A percentile compares a stretch with the other conserved stretches of the same genome.
Conservation (phyloP, 2,113 vertebrate genomes). For the Bubalus kerabau region DNA sequence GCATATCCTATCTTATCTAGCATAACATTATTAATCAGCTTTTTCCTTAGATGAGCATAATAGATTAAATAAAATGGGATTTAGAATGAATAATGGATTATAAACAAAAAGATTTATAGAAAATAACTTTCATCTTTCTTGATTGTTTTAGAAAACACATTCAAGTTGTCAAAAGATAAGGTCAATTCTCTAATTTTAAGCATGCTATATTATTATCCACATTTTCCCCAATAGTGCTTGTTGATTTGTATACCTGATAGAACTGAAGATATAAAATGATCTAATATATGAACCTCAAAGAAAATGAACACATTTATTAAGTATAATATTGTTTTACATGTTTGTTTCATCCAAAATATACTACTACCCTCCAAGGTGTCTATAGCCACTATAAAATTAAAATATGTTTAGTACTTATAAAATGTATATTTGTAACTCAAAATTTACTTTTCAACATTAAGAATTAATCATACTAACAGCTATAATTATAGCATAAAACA, state of each 20-base stretch:
- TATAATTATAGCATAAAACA: not conserved
- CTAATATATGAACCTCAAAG: not conserved
- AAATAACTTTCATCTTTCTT: conserved; percentile 34
- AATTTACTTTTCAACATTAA: not conserved
- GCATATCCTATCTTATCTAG: conserved; percentile 53
- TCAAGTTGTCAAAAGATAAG: not conserved
- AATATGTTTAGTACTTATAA: not conserved
- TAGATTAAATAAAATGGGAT: conserved; percentile 64
- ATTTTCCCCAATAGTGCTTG: not conserved
- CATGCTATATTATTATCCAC: not conserved
- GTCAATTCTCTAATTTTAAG: not conserved
- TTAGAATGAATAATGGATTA: conserved; percentile 60
- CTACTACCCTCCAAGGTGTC: not conserved
- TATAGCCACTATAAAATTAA: not conserved
- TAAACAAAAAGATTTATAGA: conserved; percentile 55
- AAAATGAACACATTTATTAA: conserved; percentile 20
- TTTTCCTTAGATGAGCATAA: conserved; percentile 67
- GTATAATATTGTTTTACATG: not conserved
- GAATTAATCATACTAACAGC: not conserved
- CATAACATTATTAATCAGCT: conserved; percentile 69
- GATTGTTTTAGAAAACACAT: conserved; percentile 20
- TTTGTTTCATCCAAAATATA: not conserved
- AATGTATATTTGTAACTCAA: not conserved
- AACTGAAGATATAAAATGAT: not conserved
- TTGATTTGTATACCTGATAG: not conserved